Evolutionary conservation across 1,140 invertebrate genomes (phyloP), one percentile per base, ranked within the genome.

Genomic region (Conopomorpha cramerella): DNA sequence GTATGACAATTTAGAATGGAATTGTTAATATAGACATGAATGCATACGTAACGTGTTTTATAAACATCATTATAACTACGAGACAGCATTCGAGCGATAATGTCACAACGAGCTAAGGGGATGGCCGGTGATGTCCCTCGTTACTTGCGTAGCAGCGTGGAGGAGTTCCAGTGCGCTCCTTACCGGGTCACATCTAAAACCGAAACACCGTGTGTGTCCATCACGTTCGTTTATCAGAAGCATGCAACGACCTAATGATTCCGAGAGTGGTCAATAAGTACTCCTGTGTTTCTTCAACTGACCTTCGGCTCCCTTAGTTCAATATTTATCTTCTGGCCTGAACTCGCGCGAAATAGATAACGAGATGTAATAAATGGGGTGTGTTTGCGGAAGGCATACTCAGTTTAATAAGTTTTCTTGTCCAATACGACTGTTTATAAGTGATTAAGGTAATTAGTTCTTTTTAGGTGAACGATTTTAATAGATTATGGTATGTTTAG

Each of bases 271-370:
- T 62, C 49, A 51, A 67, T 54, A 62, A 59, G 58, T 61, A 61
- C 54, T 54, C 55, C 53, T 42, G 35, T 58, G 49, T 58, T 56
- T 52, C 62, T 55, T 55, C 37, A 53, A 51, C 46, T 68, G 62
- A 71, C 70, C 68, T 45, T 54, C 52, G 51, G 49, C 48, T 53
- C 45, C 46, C 42, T 51, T 40, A 45, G 57, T 55, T 59, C 56
- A 64, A 29, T 49, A 45, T 35, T 71, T 71, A 67, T 67, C 60
- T 33, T 53, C 48, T 46, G 46, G 26, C 49, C 50, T 44, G 50
- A 4, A 49, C 50, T 67, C 62, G 61, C 62, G 60, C 49, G 70
- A 55, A 60, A 55, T 59, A 65, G 66, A 71, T 74, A 71, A 50
- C 46, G 44, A 10, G 49, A 64, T 61, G 59, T 52, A 71, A 66